Percentiles rank a stretch among this genome's conserved stretches.
phyloP scores from a whole-genome alignment of 2,888 invertebrate genomes.

The Tanaodytes sp. region DNA sequence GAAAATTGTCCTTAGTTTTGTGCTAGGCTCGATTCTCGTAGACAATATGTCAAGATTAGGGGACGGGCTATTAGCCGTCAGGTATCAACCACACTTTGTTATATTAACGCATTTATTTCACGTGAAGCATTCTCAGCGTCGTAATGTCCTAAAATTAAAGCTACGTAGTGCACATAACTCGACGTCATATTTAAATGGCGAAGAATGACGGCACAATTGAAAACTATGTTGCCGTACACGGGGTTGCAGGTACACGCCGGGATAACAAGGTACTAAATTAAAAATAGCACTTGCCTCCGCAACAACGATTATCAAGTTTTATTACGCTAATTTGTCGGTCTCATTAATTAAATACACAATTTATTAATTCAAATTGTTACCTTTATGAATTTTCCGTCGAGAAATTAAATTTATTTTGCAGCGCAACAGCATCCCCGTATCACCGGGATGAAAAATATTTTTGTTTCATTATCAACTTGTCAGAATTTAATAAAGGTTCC shows the following conservation, averaged over 20 bases:
- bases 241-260: too few relatives aligned
- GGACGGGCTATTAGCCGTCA: constrained; percentile 11
- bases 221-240: neutral
- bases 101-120: constrained; percentile 34
- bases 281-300: neutral
- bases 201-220: constrained; percentile 6
- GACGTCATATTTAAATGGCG: constrained; percentile 24
- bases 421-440: too few relatives aligned
- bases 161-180: constrained; percentile 16
- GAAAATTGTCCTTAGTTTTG: too few relatives aligned
- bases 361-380: too few relatives aligned
- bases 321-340: neutral
- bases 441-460: too few relatives aligned
- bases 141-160: constrained; percentile 26
- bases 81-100: constrained; percentile 21
- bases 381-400: too few relatives aligned
- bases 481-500: too few relatives aligned
- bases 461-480: too few relatives aligned
- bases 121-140: constrained; percentile 5
- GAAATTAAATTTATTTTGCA: too few relatives aligned
- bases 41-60: constrained; percentile 27
- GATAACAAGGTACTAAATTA: neutral
- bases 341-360: neutral
- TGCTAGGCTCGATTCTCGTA: neutral
- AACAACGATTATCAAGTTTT: neutral